Evolutionary conservation across 2,797 vertebrate genomes (phyloP).

Genomic region (Trematomus bernacchii): DNA sequence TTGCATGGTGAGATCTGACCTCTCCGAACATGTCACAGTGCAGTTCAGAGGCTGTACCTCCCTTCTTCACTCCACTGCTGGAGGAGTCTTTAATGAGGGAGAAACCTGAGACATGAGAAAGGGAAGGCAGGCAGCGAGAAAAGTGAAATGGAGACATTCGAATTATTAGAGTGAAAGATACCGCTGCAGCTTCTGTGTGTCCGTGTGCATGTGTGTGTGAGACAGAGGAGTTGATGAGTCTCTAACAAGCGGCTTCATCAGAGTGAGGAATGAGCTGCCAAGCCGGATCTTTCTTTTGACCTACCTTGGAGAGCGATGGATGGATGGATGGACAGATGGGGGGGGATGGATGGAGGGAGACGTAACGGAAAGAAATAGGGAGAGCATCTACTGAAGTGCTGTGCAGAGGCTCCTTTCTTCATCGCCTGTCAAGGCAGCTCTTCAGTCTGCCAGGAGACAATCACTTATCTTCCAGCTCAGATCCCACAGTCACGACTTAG

Average conservation of each 20-base stretch:
- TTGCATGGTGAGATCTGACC: slow-evolving; percentile 44
- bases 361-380: slow-evolving; percentile 49
- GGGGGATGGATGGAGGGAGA: slow-evolving; percentile 46
- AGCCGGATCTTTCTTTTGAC: slow-evolving; percentile 81
- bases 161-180: slow-evolving; percentile 56
- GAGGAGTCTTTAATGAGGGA: slow-evolving; percentile 69
- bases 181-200: slow-evolving; percentile 8
- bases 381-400: slow-evolving; percentile 58
- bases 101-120: slow-evolving; percentile 27
- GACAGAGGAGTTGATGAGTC: slow-evolving; percentile 68
- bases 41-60: slow-evolving; percentile 33
- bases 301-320: slow-evolving; percentile 74
- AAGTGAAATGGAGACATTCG: slow-evolving; percentile 62
- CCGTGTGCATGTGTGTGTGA: not conserved
- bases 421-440: slow-evolving; percentile 59
- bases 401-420: slow-evolving; percentile 58
- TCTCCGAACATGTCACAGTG: slow-evolving; percentile 58
- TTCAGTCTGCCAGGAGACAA: slow-evolving; percentile 68
- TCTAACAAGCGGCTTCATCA: slow-evolving; percentile 86
- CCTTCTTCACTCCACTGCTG: slow-evolving; percentile 28
- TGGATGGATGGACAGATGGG: slow-evolving; percentile 51
- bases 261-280: slow-evolving; percentile 82
- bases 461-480: slow-evolving; percentile 70
- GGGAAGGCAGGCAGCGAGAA: slow-evolving; percentile 25
- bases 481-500: slow-evolving; percentile 68